These are phyloP conservation scores for Varanus komodoensis DNA, from an alignment of 2,113 vertebrate species.

Conservation along the genomic window DNA sequence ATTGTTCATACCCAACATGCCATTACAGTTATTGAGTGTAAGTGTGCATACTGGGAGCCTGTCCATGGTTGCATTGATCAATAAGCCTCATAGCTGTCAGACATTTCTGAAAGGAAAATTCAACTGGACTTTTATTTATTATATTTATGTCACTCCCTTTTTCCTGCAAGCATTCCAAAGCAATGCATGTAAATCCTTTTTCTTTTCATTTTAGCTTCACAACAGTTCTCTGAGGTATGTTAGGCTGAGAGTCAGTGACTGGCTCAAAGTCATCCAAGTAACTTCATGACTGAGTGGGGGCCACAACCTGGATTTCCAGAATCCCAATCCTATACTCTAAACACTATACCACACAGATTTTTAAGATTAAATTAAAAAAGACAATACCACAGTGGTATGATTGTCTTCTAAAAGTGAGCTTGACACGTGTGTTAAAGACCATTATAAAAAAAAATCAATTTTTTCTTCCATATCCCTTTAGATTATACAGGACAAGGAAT, in stretches of 20 bases:
- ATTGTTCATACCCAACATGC: neutral
- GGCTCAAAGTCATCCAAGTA: too few relatives aligned
- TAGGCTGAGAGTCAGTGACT: too few relatives aligned
- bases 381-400: neutral
- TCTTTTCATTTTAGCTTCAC: too few relatives aligned
- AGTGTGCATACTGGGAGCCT: neutral
- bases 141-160: too few relatives aligned
- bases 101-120: neutral
- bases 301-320: too few relatives aligned
- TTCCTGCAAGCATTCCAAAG: too few relatives aligned
- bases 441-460: neutral
- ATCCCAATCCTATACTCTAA: too few relatives aligned
- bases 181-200: too few relatives aligned
- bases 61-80: neutral
- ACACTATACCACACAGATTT: too few relatives aligned
- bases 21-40: neutral
- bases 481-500: conserved; percentile 95
- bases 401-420: neutral
- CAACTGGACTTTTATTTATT: neutral
- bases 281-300: too few relatives aligned
- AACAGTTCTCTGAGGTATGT: too few relatives aligned
- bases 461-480: conserved; percentile 58
- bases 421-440: neutral
- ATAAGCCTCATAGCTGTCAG: neutral
- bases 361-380: neutral